A percentile compares a stretch with the other conserved stretches of the same genome.
These are phyloP conservation scores for Tetheella fluctuosa DNA, from an alignment of 2,888 invertebrate species.

Conservation along the genomic window DNA sequence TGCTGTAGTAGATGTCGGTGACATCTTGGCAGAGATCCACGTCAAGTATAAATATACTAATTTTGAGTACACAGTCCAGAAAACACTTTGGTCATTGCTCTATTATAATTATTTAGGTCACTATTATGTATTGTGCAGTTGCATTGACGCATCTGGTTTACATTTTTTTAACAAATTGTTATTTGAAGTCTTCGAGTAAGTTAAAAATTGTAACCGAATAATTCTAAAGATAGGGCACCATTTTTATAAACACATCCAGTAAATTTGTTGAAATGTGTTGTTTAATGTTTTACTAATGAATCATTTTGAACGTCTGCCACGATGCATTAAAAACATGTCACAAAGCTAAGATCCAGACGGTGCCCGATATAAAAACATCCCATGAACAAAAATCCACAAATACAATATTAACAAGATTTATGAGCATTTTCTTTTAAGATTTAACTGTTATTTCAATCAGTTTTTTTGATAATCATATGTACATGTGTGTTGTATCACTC, in stretches of 20 bases:
- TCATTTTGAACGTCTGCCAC: slow-evolving; percentile 37
- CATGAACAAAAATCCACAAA: slow-evolving; percentile 26
- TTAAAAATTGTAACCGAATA: no score
- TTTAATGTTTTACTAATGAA: slow-evolving; percentile 24
- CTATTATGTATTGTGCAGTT: slow-evolving; percentile 34
- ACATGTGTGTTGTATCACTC: no score
- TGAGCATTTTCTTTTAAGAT: background rate
- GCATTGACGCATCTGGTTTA: slow-evolving; percentile 21
- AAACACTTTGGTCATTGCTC: slow-evolving; percentile 73
- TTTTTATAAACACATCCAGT: background rate
- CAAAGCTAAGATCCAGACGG: slow-evolving; percentile 27
- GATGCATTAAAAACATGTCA: slow-evolving; percentile 32
- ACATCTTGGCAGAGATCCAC: slow-evolving; percentile 80
- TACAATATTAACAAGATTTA: slow-evolving; percentile 4
- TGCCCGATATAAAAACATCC: slow-evolving; percentile 29
- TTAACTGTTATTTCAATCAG: background rate
- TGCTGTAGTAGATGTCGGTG: slow-evolving; percentile 66
- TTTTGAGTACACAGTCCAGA: slow-evolving; percentile 72
- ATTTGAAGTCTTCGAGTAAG: no score
- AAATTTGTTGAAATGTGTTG: background rate
- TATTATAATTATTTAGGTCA: slow-evolving; percentile 62
- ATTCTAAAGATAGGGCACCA: background rate
- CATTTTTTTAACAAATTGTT: no score
- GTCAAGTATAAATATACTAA: slow-evolving; percentile 77
- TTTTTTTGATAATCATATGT: no score